Base-by-base conservation (phyloP, 1,140 invertebrate genomes). In the Drosophila trapezifrons region DNA sequence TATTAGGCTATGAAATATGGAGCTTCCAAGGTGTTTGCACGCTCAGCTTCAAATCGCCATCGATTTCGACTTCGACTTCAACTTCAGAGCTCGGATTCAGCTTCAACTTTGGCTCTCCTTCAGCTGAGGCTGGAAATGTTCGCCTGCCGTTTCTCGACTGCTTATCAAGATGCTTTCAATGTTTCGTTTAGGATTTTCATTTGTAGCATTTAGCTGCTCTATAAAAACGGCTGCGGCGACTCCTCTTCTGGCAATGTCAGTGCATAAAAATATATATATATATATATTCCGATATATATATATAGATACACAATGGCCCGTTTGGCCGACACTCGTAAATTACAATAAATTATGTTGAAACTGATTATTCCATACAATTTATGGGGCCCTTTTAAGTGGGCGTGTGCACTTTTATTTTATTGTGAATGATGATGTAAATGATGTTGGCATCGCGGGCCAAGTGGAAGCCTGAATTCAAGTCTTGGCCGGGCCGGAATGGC, bases 331-430 rank as follows among this genome's bases (percentile, higher is more conserved):
- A 89, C 80, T 89, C 84, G 84, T 89, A 89, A 89, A 89, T 89
- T 89, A 89, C 85, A 89, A 89, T 89, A 89, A 89, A 89, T 89
- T 89, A 89, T 89, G 77, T 89, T 89, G 80, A 84, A 89, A 89
- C 84, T 89, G 84, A 89, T 89, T 89, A 89, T 89, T 80, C 84
- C 80, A 80, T 79, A 84, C 85, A 89, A 89, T 89, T 89, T 89
- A 89, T 89, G 84, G 83, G 80, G 70, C 80, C 80, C 84, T 89
- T 76, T 84, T 90, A 85, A 89, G 84, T 89, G 85, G 84, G 84
- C 84, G 84, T 89, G 80, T 84, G 77, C 80, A 84, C 85, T 90
- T 89, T 89, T 89, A 89, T 89, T 89, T 89, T 89, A 89, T 89
- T 89, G 84, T 89, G 84, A 89, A 90, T 89, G 84, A 89, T 89